These are phyloP conservation scores for Paragorgia papillata DNA, from an alignment of 92 coral and sea anemone species.

Conservation along the genomic window DNA sequence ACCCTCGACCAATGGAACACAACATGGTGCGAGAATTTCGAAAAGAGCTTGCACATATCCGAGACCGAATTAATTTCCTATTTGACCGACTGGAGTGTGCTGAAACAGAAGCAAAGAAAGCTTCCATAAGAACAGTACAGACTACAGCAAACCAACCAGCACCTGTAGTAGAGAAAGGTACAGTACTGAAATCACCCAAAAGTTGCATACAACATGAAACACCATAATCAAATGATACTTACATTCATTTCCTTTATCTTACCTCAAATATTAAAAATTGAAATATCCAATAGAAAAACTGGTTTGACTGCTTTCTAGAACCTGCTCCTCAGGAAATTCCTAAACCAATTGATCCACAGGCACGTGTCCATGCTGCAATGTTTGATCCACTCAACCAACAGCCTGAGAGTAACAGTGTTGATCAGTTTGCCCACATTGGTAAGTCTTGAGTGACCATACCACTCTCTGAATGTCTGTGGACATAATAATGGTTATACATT, in stretches of 20 bases:
- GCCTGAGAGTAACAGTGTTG: conserved; percentile 34
- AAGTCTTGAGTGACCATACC: background rate
- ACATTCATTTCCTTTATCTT: no score
- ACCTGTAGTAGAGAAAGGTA: conserved; percentile 21
- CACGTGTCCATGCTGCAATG: conserved; percentile 61
- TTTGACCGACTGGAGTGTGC: conserved; percentile 78
- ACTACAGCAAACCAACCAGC: background rate
- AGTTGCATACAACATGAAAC: no score
- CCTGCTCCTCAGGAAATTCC: background rate
- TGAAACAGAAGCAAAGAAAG: conserved; percentile 36
- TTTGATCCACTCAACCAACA: conserved; percentile 56
- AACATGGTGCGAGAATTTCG: conserved; percentile 84
- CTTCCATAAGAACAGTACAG: background rate
- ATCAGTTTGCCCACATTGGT: conserved; percentile 47
- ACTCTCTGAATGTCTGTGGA: no score
- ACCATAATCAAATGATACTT: no score
- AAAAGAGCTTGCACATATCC: conserved; percentile 75
- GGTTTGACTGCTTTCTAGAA: no score
- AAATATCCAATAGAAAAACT: no score
- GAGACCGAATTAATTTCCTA: conserved; percentile 81
- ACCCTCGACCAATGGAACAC: conserved; percentile 95
- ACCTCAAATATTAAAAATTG: no score
- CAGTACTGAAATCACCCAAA: no score
- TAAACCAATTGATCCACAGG: conserved; percentile 36
- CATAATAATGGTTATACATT: no score